A percentile compares a stretch with the other conserved stretches of the same genome.
phyloP scores from a whole-genome alignment of 2,113 vertebrate species.

The Erythrocercus mccallii region DNA sequence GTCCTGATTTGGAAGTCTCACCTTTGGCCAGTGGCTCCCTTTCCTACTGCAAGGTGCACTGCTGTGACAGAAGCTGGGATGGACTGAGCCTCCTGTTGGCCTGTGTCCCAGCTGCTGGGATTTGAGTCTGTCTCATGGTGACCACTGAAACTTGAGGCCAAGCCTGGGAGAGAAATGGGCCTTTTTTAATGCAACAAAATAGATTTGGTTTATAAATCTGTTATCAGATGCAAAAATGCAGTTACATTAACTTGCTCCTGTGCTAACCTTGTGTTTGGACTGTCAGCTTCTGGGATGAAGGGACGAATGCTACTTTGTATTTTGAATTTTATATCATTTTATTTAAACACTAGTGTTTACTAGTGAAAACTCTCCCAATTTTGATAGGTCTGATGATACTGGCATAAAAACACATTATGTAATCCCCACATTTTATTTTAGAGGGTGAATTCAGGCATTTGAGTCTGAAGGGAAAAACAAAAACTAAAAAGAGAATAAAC shows the following conservation, averaged over 20 bases:
- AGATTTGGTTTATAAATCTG: background rate
- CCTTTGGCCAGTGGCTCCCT: background rate
- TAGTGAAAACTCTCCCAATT: background rate
- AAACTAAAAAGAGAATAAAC: fast-evolving
- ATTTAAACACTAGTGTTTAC: background rate
- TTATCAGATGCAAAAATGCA: background rate
- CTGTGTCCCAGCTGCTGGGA: background rate
- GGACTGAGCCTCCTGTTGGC: background rate
- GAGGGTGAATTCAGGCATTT: background rate
- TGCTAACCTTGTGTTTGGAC: background rate
- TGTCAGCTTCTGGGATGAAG: background rate
- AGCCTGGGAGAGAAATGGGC: background rate
- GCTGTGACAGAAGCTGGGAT: background rate
- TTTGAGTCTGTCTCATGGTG: background rate
- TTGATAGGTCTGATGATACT: background rate
- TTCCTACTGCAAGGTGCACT: background rate
- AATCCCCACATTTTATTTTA: background rate
- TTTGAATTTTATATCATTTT: background rate
- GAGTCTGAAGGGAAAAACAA: background rate
- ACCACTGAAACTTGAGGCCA: background rate
- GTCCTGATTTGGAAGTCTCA: background rate
- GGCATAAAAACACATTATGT: background rate
- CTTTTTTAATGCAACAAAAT: background rate
- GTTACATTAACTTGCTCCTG: background rate
- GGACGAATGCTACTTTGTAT: fast-evolving